phyloP scores from a whole-genome alignment of 2,888 invertebrate genomes.

The Sericinus montela region DNA sequence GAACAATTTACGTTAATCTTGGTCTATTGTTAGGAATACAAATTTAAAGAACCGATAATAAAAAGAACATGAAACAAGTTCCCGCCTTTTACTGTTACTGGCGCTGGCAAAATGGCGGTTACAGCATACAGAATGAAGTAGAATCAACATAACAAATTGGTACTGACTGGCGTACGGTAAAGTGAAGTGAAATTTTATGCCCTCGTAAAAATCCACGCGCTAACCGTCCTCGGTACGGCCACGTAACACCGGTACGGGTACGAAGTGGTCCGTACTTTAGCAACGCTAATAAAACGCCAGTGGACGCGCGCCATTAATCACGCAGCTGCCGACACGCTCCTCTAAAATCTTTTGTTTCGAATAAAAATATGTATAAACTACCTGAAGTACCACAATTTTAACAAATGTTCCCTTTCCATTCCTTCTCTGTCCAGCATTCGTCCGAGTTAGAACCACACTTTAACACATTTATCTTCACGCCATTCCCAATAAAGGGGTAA shows the following conservation, averaged over 20 bases:
- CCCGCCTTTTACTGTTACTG: conserved; percentile 42
- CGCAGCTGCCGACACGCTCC: conserved; percentile 27
- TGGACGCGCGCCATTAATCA: conserved; percentile 47
- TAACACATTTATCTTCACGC: too few species aligned
- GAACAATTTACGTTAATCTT: too few species aligned
- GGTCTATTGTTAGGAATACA: background rate
- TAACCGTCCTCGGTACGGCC: conserved; percentile 22
- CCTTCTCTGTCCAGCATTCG: background rate
- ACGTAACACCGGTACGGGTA: conserved; percentile 9
- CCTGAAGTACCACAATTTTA: conserved; percentile 1
- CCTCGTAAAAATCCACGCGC: conserved; percentile 54
- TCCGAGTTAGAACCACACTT: too few species aligned
- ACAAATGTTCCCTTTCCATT: too few species aligned
- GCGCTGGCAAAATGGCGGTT: conserved; percentile 36
- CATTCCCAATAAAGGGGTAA: too few species aligned
- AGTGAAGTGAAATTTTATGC: conserved; percentile 64
- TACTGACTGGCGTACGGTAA: conserved; percentile 38
- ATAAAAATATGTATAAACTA: conserved; percentile 14
- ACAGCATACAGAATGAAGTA: conserved; percentile 49
- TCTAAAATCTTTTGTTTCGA: conserved; percentile 26
- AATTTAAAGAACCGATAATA: conserved; percentile 7
- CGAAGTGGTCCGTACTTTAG: conserved; percentile 14
- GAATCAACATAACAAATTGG: conserved; percentile 52
- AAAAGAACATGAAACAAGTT: conserved; percentile 42
- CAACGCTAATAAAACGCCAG: conserved; percentile 37